phyloP scores from a whole-genome alignment of 2,113 vertebrate genomes.

The Sinocyclocheilus anophthalmus region DNA sequence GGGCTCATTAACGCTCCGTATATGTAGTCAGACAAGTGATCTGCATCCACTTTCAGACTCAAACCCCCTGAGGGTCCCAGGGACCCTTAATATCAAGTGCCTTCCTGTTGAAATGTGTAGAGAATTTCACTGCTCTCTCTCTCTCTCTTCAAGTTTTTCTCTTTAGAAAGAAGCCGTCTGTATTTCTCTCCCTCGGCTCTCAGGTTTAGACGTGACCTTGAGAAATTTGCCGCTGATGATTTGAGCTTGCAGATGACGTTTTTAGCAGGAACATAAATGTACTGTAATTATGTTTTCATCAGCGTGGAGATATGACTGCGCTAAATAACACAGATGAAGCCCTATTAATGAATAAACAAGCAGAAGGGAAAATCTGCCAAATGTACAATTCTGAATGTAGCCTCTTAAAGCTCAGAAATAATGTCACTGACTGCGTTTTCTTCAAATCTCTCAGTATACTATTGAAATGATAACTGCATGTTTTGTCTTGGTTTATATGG shows the following conservation, averaged over 20 bases:
- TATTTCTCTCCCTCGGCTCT: neutral
- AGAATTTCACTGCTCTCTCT: neutral
- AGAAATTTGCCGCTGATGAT: slow-evolving; percentile 13
- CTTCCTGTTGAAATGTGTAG: neutral
- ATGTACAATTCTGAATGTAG: slow-evolving; percentile 15
- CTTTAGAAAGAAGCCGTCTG: neutral
- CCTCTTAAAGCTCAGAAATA: slow-evolving; percentile 11
- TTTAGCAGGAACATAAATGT: slow-evolving; percentile 27
- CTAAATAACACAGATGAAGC: slow-evolving; percentile 35
- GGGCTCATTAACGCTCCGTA: neutral
- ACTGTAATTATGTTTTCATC: slow-evolving; percentile 38
- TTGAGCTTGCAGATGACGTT: slow-evolving; percentile 1
- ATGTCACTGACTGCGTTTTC: neutral
- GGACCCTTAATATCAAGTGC: neutral
- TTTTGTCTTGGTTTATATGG: neutral
- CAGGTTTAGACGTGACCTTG: slow-evolving; percentile 22
- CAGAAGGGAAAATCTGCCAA: slow-evolving; percentile 21
- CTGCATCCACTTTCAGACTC: neutral
- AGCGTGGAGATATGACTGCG: neutral
- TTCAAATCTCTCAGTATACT: neutral
- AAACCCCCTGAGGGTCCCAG: neutral
- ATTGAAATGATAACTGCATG: neutral
- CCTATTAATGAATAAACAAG: slow-evolving; percentile 37
- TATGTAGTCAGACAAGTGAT: slow-evolving; percentile 10
- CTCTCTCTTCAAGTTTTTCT: neutral